Percentiles rank a stretch among this genome's conserved stretches.
These are phyloP conservation scores for Isoperla grammatica DNA, from an alignment of 2,888 invertebrate species.

Conservation along the genomic window DNA sequence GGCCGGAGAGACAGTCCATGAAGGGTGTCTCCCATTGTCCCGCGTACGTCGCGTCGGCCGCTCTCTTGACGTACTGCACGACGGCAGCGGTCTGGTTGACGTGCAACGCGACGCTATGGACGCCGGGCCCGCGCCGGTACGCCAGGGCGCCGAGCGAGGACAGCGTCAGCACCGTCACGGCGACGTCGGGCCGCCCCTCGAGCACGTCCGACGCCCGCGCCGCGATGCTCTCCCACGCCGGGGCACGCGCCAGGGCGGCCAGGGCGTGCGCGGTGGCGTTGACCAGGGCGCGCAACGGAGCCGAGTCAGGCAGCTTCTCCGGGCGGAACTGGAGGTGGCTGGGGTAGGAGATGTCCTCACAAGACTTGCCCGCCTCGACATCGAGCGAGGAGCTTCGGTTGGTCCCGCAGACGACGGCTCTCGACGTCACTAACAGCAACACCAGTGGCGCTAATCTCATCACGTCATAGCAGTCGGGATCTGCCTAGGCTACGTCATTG, in stretches of 20 bases:
- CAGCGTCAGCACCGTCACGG: constrained; percentile 1
- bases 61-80: constrained; percentile 5
- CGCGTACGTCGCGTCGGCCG: constrained; percentile 43
- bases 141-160: background rate
- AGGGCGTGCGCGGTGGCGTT: constrained; percentile 37
- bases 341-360: constrained; percentile 41
- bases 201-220: background rate
- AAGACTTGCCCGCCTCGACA: constrained; percentile 43
- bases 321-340: constrained; percentile 49
- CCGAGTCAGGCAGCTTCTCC: constrained; percentile 48
- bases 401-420: constrained; percentile 41
- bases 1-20: constrained; percentile 41
- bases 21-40: constrained; percentile 43
- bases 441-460: constrained; percentile 45
- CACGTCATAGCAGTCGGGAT: constrained; percentile 20
- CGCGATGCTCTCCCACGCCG: constrained; percentile 30
- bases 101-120: constrained; percentile 2
- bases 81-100: background rate
- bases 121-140: constrained; percentile 42
- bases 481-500: constrained; percentile 10
- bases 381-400: constrained; percentile 42
- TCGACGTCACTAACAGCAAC: constrained; percentile 47
- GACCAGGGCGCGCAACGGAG: constrained; percentile 35
- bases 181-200: background rate
- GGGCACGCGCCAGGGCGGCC: constrained; percentile 43